phyloP scores from a whole-genome alignment of 2,797 vertebrate genomes.

The Myotis findleyi region DNA sequence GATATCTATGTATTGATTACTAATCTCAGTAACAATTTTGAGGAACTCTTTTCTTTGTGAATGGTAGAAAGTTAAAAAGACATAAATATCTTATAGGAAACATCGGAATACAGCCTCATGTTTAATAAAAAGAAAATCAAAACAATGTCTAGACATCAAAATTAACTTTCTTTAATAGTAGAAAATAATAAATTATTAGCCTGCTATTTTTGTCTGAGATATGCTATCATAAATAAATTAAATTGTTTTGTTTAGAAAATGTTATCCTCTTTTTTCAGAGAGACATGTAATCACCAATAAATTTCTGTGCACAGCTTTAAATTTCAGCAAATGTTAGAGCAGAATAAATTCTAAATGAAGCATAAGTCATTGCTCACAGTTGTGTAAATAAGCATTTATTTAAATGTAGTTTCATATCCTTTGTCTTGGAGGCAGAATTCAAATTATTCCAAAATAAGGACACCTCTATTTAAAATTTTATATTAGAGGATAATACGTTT shows the following conservation, averaged over 20 bases:
- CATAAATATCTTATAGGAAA: conserved; percentile 9
- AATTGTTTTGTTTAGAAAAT: neutral
- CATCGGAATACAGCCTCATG: neutral
- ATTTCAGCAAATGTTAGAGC: conserved; percentile 76
- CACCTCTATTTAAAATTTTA: conserved; percentile 18
- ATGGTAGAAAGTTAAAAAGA: neutral
- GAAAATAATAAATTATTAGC: conserved; percentile 5
- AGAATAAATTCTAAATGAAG: conserved; percentile 74
- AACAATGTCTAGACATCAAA: neutral
- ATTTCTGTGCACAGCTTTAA: conserved; percentile 73
- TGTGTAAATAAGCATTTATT: conserved; percentile 81
- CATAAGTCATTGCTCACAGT: conserved; percentile 83
- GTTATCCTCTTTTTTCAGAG: conserved; percentile 11
- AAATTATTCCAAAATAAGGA: neutral
- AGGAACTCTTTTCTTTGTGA: neutral
- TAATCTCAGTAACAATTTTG: neutral
- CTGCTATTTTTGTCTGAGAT: neutral
- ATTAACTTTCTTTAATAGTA: conserved; percentile 39
- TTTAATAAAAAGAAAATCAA: conserved; percentile 26
- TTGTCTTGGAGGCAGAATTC: conserved; percentile 57
- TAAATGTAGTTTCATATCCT: conserved; percentile 84
- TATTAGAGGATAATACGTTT: conserved; percentile 8
- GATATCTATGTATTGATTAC: neutral
- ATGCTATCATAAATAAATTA: neutral
- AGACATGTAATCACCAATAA: conserved; percentile 44